These are phyloP conservation scores for Pedetes capensis DNA, from an alignment of 2,113 vertebrate species.

Conservation along the genomic window DNA sequence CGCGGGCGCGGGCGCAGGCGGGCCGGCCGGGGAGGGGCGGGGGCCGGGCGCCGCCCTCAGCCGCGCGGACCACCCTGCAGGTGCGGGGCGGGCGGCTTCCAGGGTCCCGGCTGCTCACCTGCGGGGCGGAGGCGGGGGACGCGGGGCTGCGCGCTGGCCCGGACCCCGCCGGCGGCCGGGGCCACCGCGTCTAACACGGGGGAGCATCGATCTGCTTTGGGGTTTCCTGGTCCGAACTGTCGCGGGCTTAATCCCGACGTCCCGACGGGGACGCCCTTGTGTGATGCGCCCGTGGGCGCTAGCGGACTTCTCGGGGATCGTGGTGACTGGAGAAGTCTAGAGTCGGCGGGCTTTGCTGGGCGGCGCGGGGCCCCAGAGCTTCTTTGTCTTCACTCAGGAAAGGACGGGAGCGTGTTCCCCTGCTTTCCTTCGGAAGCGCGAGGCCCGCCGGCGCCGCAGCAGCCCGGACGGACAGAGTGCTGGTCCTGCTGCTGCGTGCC, in stretches of 20 bases:
- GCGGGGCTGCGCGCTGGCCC: background rate
- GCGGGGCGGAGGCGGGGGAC: background rate
- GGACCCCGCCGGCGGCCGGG: background rate
- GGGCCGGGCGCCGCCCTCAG: background rate
- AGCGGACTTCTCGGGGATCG: background rate
- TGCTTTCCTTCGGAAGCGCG: background rate
- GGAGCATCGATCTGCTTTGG: background rate
- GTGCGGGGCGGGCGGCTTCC: background rate
- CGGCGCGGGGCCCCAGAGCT: background rate
- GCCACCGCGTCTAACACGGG: background rate
- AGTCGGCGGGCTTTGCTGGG: background rate
- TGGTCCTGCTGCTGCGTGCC: no score
- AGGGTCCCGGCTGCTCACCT: background rate
- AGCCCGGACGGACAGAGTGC: background rate
- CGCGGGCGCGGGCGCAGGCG: background rate
- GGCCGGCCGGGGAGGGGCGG: conserved; percentile 21
- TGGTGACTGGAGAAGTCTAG: background rate
- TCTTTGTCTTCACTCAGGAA: conserved; percentile 12
- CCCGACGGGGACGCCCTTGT: background rate
- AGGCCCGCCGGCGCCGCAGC: background rate
- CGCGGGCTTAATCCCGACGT: background rate
- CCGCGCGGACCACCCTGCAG: background rate
- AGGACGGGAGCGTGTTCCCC: background rate
- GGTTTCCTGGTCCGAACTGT: fast-evolving
- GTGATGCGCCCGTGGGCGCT: background rate